Evolutionary conservation across 35 echinoderm and acorn worm species (phyloP), one percentile per base, ranked within the genome.

Genomic region (Heliocidaris tuberculata): DNA sequence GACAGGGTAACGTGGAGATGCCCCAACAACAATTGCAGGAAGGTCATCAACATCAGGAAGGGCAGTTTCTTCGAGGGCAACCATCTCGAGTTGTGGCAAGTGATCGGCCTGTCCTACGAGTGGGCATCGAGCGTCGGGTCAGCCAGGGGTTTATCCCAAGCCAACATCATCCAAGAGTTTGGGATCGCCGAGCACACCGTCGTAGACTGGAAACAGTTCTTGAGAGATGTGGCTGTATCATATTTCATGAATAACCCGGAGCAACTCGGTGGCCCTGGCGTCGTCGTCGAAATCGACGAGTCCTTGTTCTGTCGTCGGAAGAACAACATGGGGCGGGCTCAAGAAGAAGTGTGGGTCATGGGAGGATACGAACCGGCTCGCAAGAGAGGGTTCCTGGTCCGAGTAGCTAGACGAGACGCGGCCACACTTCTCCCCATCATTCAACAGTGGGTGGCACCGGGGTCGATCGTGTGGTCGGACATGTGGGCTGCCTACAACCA

Each of bases 161-260:
- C 85, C 47, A 87, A 13, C 70, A 50, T 42, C 47, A 86, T 42
- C 30, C 9, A 94, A 56, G 52, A 94, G 30, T 5, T 50, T 31
- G 86, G 48, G 4, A 24, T 42, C 27, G 86, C 94, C 1, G 48
- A 94, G 4, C 31, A 94, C n/a, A 94, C 94, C 2, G 48, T 52
- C 2, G 94, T 87, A 4, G 94, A 94, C 85, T 94, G 94, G 94
- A 94, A 6, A 24, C 94, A 94, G 50, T 94, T 94, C n/a, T 94
- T 48, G 29, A 30, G 94, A 48, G 94, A 94, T 24, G 85, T 94
- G 21, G 2, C 2, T 29, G 85, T 88, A 1, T 31, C 10, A 9
- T 94, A 94, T 49, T 54, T 94, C 19, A 12, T 42, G 6, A 87
- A 87, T 31, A 61, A 94, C 47, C 94, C 71, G 86, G 2, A 94